phyloP scores from a whole-genome alignment of 2,888 invertebrate species.

The Volucella inanis region DNA sequence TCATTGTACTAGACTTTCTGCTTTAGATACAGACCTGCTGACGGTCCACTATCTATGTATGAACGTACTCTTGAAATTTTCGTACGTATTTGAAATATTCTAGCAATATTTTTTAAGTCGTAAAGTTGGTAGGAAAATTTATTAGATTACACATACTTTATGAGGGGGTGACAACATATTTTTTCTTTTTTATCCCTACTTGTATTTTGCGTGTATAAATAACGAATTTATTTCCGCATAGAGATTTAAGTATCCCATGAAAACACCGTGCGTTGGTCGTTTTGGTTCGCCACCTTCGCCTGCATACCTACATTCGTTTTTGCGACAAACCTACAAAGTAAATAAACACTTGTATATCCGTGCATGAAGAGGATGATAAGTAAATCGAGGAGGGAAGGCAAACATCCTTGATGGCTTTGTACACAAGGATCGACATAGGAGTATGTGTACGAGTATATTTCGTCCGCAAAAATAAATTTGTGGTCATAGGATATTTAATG shows the following conservation, averaged over 20 bases:
- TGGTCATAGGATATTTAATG: slow-evolving; percentile 62
- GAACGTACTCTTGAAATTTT: no score
- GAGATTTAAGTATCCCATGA: slow-evolving; percentile 42
- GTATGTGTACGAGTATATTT: neutral
- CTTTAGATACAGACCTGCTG: no score
- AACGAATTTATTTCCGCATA: slow-evolving; percentile 23
- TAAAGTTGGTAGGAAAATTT: slow-evolving; percentile 9
- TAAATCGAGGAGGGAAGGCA: slow-evolving; percentile 18
- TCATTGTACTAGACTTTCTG: no score
- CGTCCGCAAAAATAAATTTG: slow-evolving; percentile 63
- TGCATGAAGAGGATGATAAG: slow-evolving; percentile 3
- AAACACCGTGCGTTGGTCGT: slow-evolving; percentile 1
- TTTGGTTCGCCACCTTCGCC: no score
- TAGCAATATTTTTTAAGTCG: neutral
- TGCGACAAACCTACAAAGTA: slow-evolving; percentile 11
- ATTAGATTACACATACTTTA: slow-evolving; percentile 21
- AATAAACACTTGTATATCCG: slow-evolving; percentile 8
- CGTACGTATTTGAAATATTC: no score
- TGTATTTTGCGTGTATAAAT: slow-evolving; percentile 26
- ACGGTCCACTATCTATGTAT: no score
- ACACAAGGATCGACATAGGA: slow-evolving; percentile 22
- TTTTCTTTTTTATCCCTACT: slow-evolving; percentile 31
- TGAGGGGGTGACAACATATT: slow-evolving; percentile 29
- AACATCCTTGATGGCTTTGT: slow-evolving; percentile 18
- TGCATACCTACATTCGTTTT: slow-evolving; percentile 2